Percentiles rank a stretch among this genome's conserved stretches.
Evolutionary conservation across 2,888 invertebrate species (phyloP).

Genomic region (Malthinus flaveolus): DNA sequence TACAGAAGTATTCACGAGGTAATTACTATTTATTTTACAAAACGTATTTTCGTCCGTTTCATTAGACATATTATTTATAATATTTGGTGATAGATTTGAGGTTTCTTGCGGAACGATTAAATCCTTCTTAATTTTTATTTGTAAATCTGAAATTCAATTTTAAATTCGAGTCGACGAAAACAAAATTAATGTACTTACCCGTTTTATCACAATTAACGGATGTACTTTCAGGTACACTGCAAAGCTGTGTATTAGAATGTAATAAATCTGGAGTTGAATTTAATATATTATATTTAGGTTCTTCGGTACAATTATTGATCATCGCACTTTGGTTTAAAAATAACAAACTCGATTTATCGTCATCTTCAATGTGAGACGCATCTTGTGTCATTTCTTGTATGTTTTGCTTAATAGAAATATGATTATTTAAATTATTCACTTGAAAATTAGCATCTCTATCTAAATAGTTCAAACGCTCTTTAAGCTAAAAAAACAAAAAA

Average conservation of each 20-base stretch:
- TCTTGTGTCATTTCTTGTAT: constrained; percentile 51
- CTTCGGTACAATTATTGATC: constrained; percentile 16
- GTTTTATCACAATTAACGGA: constrained; percentile 10
- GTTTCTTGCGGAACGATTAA: neutral
- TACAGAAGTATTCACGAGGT: constrained; percentile 38
- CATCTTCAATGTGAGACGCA: constrained; percentile 44
- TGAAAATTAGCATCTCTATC: constrained; percentile 61
- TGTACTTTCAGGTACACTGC: constrained; percentile 9
- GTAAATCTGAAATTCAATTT: neutral
- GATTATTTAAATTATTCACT: constrained; percentile 35
- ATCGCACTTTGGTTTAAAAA: constrained; percentile 33
- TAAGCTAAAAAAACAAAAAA: constrained; percentile 41
- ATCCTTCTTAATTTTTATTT: neutral
- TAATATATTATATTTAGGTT: constrained; percentile 4
- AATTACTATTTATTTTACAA: constrained; percentile 32
- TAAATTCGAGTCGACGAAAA: neutral
- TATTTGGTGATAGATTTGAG: neutral
- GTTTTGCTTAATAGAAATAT: constrained; percentile 20
- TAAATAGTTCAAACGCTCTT: constrained; percentile 65
- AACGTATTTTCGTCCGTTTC: constrained; percentile 9
- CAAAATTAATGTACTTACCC: constrained; percentile 4
- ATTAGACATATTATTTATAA: neutral
- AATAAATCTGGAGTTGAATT: constrained; percentile 2
- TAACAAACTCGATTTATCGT: constrained; percentile 41
- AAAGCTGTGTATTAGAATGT: constrained; percentile 3